Percentiles rank a stretch among this genome's conserved stretches.
phyloP scores from a whole-genome alignment of 2,888 invertebrate species.

The Ischnus inquisitorius region DNA sequence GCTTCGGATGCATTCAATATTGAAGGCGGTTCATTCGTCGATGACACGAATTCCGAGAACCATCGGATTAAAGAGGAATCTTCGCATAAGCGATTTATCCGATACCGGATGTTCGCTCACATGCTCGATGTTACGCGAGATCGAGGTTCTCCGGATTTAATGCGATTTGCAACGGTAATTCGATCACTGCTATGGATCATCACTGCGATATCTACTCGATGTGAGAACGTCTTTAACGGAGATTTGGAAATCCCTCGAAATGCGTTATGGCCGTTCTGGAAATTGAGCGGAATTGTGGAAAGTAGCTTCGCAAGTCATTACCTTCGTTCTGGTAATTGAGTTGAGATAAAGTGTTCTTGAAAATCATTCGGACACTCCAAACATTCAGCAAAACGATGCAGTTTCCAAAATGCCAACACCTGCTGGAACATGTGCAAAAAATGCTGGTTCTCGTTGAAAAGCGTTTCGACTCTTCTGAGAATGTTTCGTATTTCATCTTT shows the following conservation, averaged over 20 bases:
- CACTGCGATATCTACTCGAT: background rate
- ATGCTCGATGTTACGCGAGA: slow-evolving; percentile 4
- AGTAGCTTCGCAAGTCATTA: no score
- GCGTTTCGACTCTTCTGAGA: no score
- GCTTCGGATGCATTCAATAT: slow-evolving; percentile 26
- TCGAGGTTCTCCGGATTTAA: slow-evolving; percentile 10
- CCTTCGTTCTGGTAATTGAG: no score
- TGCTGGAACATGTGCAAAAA: no score
- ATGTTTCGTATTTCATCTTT: no score
- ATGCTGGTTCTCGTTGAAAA: no score
- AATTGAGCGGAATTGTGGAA: background rate
- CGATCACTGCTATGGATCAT: slow-evolving; percentile 9
- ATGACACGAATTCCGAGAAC: slow-evolving; percentile 51
- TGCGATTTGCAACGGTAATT: slow-evolving; percentile 47
- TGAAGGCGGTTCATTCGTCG: slow-evolving; percentile 59
- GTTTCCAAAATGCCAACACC: no score
- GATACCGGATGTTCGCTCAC: slow-evolving; percentile 41
- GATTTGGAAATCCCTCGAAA: background rate
- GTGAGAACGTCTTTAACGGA: background rate
- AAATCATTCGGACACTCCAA: no score
- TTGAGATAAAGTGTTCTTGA: no score
- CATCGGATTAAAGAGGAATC: slow-evolving; percentile 59
- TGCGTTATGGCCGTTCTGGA: background rate
- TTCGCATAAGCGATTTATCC: slow-evolving; percentile 27
- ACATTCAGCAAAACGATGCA: no score